Conservation (phyloP, 2,888 invertebrate species). For the Phaonia tiefii region DNA sequence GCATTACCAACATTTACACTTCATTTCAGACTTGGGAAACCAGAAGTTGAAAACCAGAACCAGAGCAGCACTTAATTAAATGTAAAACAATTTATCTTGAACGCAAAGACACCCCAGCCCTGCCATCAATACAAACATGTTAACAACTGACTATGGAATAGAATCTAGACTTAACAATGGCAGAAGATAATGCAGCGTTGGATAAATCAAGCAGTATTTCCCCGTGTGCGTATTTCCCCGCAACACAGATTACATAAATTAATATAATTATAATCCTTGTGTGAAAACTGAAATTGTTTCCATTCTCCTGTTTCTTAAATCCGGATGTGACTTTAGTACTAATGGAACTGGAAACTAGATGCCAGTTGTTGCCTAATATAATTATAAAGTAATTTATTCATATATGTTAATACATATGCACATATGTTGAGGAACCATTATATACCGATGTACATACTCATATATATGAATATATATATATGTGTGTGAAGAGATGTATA, state of each 20-base stretch:
- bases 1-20: constrained; percentile 43
- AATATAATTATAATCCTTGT: constrained; percentile 17
- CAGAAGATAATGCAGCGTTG: background rate
- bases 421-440: background rate
- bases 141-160: background rate
- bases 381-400: constrained; percentile 46
- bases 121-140: background rate
- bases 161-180: background rate
- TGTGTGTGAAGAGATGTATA: too few relatives aligned
- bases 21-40: constrained; percentile 30
- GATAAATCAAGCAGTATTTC: background rate
- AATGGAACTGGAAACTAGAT: too few relatives aligned
- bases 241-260: constrained; percentile 2
- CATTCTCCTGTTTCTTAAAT: too few relatives aligned
- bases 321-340: too few relatives aligned
- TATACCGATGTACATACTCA: background rate
- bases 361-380: background rate
- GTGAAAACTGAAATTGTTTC: constrained; percentile 3
- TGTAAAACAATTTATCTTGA: constrained; percentile 52
- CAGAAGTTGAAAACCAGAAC: constrained; percentile 17
- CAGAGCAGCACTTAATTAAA: constrained; percentile 54
- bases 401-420: constrained; percentile 23
- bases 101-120: background rate
- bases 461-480: constrained; percentile 2
- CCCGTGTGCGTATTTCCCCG: background rate